Base-by-base conservation (phyloP, 2,888 invertebrate genomes). In the Andrena haemorrhoa region DNA sequence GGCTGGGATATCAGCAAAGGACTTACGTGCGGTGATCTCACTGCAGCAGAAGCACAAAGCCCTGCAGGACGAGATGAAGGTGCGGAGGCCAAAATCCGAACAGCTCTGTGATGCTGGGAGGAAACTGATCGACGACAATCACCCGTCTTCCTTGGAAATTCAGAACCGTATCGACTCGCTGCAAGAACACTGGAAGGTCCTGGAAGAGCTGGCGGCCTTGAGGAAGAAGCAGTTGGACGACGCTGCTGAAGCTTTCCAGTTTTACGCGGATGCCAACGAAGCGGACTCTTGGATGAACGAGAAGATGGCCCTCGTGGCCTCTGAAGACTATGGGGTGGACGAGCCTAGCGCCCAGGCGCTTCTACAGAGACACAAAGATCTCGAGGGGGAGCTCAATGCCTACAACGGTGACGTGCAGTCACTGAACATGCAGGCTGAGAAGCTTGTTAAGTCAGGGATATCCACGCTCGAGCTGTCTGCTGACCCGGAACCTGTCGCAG, bases 201-300 rank as follows among this genome's bases (percentile, higher is more conserved):
- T 99, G n/a, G 96, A 97, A 41, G 97, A 98, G 82, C 94, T 98
- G 23, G 97, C 97, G 0, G 97, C 96, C 0, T 93, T 96, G 77
- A 95, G 97, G 60, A 96, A 96, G 71, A 96, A 96, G 79, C 97
- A 97, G 90, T 94, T 98, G 29, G 97, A 97, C 90, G 98, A 98
- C 92, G 98, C 98, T 0, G 96, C 97, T 3, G 98, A 99, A 92
- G 98, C 99, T 0, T 98, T 98, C 90, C 98, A 98, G 95, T 99
- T 98, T 95, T 98, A 98, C 94, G 97, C 98, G 0, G 99, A 99
- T 94, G 98, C 99, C 0, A 99, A 99, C 94, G 99, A 99, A 92
- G 98, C 98, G 0, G 99, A 99, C 90, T 98, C 98, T 0, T 99
- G 99, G 98, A 96, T 99, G 94, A 97, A 98, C 88, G 99, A 99